Evolutionary conservation across 1,140 invertebrate species (phyloP), one percentile per base, ranked within the genome.

Genomic region (Galleria mellonella): DNA sequence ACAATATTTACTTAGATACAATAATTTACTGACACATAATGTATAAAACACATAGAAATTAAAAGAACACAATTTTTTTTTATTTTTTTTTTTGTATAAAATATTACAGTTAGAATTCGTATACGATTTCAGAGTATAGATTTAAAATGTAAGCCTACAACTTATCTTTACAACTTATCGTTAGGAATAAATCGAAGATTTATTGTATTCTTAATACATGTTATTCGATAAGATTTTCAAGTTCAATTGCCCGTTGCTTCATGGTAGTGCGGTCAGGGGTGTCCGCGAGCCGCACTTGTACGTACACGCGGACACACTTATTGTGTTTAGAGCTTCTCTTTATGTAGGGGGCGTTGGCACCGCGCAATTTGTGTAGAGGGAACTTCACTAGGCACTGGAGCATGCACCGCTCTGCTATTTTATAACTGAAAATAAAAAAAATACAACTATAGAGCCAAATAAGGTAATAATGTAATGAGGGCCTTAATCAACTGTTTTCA

Each of bases 371-470:
- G 48, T 81, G 72, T 2, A 83, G 39, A 1, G 79, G 72, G 39
- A 62, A 79, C 32, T 64, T 69, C 0, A 58, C 57, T 9, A 81
- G 31, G 31, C 74, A 83, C 5, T 62, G 67, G 11, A 83, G 40
- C 66, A 78, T 77, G 37, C 69, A 73, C 5, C 70, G 62, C 37
- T 83, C 79, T 0, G 79, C 79, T 36, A 83, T 62, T 55, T 81
- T 83, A 51, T 72, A 77, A 33, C 79, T 83, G 38, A 4, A 60
- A 60, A 11, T 23, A 47, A 28, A 9, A 17, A 30, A 28, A 37
- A 14, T 27, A 10, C 13, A 1, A 30, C 3, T 36, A 33, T 33
- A 4, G 7, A 12, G 32, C 2, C 12, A 7, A 36, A 36, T 13
- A 13, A 35, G 8, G 4, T 35, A 35, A 12, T 13, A 35, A 9